These are phyloP conservation scores for Rhincodon typus DNA, from an alignment of 2,797 vertebrate species.

Conservation along the genomic window DNA sequence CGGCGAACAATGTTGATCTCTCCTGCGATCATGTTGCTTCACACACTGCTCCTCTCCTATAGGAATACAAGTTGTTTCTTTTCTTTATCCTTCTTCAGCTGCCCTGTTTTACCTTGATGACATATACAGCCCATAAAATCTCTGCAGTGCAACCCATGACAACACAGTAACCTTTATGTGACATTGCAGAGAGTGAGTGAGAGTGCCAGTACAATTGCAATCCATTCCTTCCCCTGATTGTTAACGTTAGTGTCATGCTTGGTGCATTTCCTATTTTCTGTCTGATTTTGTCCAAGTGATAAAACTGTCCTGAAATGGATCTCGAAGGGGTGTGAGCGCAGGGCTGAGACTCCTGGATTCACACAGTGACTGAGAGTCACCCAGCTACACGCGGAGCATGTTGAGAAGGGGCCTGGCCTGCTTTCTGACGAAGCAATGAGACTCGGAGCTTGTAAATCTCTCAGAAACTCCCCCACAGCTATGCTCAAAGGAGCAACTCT, in stretches of 20 bases:
- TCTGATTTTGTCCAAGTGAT: background rate
- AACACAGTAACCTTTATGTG: background rate
- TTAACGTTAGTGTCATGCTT: background rate
- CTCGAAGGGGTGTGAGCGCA: background rate
- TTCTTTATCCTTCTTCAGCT: background rate
- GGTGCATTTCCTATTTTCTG: background rate
- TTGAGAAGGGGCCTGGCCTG: conserved; percentile 40
- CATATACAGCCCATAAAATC: background rate
- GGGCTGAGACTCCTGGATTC: background rate
- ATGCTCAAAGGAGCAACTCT: conserved; percentile 56
- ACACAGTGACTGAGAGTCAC: background rate
- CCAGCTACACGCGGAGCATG: background rate
- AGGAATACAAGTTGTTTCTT: background rate
- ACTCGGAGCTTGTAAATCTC: conserved; percentile 60
- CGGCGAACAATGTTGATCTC: too few species aligned
- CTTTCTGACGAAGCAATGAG: conserved; percentile 64
- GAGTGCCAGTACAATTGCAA: background rate
- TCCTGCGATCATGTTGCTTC: background rate
- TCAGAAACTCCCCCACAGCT: conserved; percentile 59
- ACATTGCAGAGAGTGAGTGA: background rate
- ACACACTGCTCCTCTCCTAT: background rate
- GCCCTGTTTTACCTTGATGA: background rate
- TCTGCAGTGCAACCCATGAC: background rate
- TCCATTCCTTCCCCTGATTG: conserved; percentile 4
- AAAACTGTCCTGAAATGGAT: background rate